Evolutionary conservation across 2,113 vertebrate species (phyloP).

Genomic region (Uropsilus gracilis): DNA sequence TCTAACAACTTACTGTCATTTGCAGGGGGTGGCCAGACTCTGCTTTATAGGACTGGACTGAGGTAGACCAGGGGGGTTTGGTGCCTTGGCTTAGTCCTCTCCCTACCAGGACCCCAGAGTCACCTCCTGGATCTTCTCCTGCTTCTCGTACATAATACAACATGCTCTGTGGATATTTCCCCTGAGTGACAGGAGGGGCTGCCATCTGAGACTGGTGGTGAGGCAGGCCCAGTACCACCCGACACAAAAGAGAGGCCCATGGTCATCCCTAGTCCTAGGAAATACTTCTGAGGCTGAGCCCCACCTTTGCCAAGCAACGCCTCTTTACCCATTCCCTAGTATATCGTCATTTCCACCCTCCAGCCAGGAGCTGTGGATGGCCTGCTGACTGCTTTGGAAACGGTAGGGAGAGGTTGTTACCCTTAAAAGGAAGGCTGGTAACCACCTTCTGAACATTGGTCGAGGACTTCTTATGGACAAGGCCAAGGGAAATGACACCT

Average conservation of each 20-base stretch:
- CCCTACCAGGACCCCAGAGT: background rate
- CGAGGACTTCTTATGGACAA: background rate
- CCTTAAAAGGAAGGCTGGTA: background rate
- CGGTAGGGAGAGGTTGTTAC: too few relatives aligned
- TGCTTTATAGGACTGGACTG: background rate
- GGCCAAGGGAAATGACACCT: background rate
- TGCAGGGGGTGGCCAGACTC: background rate
- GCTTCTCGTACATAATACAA: background rate
- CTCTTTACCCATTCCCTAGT: background rate
- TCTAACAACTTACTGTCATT: background rate
- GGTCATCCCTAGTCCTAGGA: background rate
- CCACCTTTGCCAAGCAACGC: background rate
- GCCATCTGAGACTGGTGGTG: slow-evolving; percentile 19
- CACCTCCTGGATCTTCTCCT: background rate
- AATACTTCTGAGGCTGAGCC: background rate
- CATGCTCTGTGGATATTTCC: background rate
- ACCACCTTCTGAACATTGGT: background rate
- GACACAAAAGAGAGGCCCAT: background rate
- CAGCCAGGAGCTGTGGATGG: background rate
- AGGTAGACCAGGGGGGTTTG: background rate
- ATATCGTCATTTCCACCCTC: background rate
- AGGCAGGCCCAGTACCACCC: background rate
- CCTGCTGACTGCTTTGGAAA: slow-evolving; percentile 60
- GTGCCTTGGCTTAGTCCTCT: background rate
- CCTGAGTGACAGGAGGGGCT: background rate